Base-by-base conservation (phyloP, 2,888 invertebrate species). In the Nemoura dubitans region DNA sequence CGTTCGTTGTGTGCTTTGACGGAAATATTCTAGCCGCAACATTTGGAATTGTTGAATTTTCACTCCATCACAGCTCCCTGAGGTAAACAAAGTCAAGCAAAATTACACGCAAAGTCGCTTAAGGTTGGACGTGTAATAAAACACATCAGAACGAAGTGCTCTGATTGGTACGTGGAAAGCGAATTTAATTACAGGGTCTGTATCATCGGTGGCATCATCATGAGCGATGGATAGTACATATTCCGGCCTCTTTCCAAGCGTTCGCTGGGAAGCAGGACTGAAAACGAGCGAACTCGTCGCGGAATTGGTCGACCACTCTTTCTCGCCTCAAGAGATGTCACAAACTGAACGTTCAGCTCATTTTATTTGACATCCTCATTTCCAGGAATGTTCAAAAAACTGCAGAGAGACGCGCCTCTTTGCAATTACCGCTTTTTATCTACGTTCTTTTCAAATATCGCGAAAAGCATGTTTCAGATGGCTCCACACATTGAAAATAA, bases 311-410 rank as follows among this genome's bases (percentile, higher is more conserved):
- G 21, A 21, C 59, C 21, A 21, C 59, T 10, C 59, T 59, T 1
- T 21, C 21, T 7, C 59, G 14, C 3, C 21, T 78, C 7, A 78
- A 78, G 28, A 78, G 28, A 28, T 78, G 78, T 78, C 26, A 78
- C 26, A 26, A 78, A 78, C 78, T 78, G 78, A 78, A 26, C 27
- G 78, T 78, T 78, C 28, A 26, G 25, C 78, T 78, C 28, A 78
- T 78, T 78, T 78, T 27, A 78, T 78, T 78, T 78, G 78, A 78
- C 78, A n/a, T 78, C 78, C 26, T 78, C 78, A 26, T 78, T 25
- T 14, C 16, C 10, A 28, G 28, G 78, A 78, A 78, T 27, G 59
- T 59, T 59, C 14, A 59, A 59, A 59, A 78, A 27, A 25, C 76
- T 21, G 10, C 28, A 26, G 78, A 78, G 78, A 78, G 78, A 6